Evolutionary conservation across 1,140 invertebrate species (phyloP).

Genomic region (Cataglyphis hispanica): DNA sequence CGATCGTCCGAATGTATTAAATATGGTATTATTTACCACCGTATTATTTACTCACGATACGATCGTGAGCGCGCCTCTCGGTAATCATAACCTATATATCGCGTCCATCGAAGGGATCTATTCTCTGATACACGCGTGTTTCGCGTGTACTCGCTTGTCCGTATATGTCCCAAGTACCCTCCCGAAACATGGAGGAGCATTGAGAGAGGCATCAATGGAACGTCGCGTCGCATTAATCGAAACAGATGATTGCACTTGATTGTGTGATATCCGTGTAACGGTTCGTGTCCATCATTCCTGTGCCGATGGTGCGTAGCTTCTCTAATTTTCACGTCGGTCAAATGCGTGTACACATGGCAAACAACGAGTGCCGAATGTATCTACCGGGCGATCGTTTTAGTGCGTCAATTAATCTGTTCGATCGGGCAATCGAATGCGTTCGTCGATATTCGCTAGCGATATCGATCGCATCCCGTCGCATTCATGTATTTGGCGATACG

Average conservation of each 20-base stretch:
- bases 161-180: background rate
- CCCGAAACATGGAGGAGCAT: background rate
- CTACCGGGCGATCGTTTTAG: background rate
- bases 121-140: background rate
- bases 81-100: background rate
- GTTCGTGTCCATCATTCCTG: background rate
- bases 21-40: background rate
- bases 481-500: background rate
- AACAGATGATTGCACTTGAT: slow-evolving; percentile 2
- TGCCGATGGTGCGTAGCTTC: background rate
- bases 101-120: background rate
- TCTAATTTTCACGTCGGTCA: background rate
- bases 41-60: too few relatives aligned
- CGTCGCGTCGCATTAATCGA: slow-evolving; percentile 10
- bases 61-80: background rate
- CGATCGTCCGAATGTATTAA: background rate
- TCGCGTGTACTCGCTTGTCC: too few relatives aligned
- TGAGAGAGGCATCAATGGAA: background rate
- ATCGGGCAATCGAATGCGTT: slow-evolving; percentile 11
- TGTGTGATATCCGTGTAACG: background rate
- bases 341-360: background rate
- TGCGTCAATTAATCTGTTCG: slow-evolving; percentile 29
- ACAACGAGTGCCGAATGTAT: background rate
- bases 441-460: background rate
- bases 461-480: background rate